Evolutionary conservation across 2,888 invertebrate species (phyloP), one percentile per base, ranked within the genome.

Genomic region (Sinopyrophorus schimmeli): DNA sequence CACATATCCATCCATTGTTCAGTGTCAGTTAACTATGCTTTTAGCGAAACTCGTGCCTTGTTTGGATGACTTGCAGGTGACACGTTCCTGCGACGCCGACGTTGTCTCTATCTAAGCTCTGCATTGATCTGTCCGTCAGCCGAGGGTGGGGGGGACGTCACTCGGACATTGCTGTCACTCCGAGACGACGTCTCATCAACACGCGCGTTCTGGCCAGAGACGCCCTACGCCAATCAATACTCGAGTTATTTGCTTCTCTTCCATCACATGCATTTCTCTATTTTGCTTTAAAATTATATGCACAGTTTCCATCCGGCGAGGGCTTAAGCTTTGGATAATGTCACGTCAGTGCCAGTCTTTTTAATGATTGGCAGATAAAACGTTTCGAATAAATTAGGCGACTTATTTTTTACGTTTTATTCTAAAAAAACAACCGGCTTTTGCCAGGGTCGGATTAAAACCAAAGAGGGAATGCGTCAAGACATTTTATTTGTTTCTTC

Each of bases 101-200:
- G 50, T 47, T 42, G 46, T 54, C 54, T 50, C 54, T 46, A 47
- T 54, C 47, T 38, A 47, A 46, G 38, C 48, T 37, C 44, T 38
- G 57, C 57, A 58, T 58, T 56, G 58, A 58, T 58, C 58, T 58
- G 58, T 50, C 52, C 54, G 56, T 52, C 56, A 42, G 46, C 39
- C 37, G 23, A 40, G 48, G 51, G 28, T 48, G 46, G 53, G 55
- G 34, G 53, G 55, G 34, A 52, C 47, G 57, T 57, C 57, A 57
- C 55, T 57, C 55, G 59, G 57, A 57, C 57, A 58, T 54, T 51
- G 52, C 59, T 54, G 59, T 58, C 59, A 59, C 54, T 54, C 57
- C 41, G 57, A 59, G 59, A 59, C 57, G 59, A 59, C 57, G 59
- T 59, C 59, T 59, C 59, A 57, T 59, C 59, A 59, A 57, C 59